A percentile compares a stretch with the other conserved stretches of the same genome.
phyloP scores from a whole-genome alignment of 2,888 invertebrate genomes.

The Eupithecia abbreviata region DNA sequence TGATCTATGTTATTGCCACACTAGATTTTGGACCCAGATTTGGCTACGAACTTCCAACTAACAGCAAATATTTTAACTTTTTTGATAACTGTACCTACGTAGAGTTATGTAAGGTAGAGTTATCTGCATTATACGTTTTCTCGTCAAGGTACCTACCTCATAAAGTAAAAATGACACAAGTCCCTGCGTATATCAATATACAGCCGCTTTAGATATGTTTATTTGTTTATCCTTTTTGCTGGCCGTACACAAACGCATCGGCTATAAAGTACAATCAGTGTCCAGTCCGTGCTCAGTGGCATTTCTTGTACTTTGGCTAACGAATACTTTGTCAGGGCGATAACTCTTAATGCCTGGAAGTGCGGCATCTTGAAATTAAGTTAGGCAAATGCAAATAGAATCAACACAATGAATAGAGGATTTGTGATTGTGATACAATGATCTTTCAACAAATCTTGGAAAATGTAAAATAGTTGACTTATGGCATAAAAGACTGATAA shows the following conservation, averaged over 20 bases:
- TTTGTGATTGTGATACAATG: too few species aligned
- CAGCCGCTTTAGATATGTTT: constrained; percentile 15
- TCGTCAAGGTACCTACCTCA: background rate
- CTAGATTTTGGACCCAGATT: background rate
- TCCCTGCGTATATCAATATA: constrained; percentile 4
- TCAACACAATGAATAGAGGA: background rate
- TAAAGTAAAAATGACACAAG: constrained; percentile 5
- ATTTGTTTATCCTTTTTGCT: constrained; percentile 20
- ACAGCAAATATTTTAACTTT: background rate
- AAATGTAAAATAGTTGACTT: too few species aligned
- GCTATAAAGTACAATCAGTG: constrained; percentile 38
- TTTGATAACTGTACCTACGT: background rate
- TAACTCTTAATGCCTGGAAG: constrained; percentile 23
- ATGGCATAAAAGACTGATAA: too few species aligned
- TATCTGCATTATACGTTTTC: background rate
- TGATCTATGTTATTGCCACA: constrained; percentile 12
- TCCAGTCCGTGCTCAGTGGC: constrained; percentile 34
- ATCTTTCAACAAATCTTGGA: too few species aligned
- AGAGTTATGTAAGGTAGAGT: background rate
- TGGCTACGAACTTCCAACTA: background rate
- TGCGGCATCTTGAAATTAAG: constrained; percentile 20
- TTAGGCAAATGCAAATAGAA: background rate
- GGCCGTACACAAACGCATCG: constrained; percentile 26
- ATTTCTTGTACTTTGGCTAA: constrained; percentile 34
- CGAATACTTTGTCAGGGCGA: constrained; percentile 33